Evolutionary conservation across 2,113 vertebrate species (phyloP).

Genomic region (Macquaria australasica): DNA sequence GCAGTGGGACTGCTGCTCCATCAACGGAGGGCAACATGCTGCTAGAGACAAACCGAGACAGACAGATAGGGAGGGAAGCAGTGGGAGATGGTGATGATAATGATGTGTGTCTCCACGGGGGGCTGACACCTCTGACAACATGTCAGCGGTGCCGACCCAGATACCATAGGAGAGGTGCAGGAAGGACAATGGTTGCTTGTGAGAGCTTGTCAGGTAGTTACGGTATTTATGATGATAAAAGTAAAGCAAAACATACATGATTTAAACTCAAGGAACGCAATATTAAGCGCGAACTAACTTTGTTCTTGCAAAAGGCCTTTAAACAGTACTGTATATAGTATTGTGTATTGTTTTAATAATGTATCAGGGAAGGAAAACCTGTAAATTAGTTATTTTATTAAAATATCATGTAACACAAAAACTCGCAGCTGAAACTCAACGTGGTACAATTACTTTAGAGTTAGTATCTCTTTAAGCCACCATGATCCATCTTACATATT

Average conservation of each 20-base stretch:
- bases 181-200: conserved; percentile 21
- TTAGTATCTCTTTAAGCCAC: no score
- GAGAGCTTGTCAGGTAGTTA: conserved; percentile 37
- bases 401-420: no score
- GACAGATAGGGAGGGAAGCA: conserved; percentile 49
- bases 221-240: conserved; percentile 12
- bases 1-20: conserved; percentile 55
- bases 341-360: background rate
- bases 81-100: conserved; percentile 70
- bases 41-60: conserved; percentile 60
- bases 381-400: background rate
- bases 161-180: conserved; percentile 39
- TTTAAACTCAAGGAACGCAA: background rate
- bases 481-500: no score
- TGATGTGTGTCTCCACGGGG: conserved; percentile 63
- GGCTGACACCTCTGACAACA: conserved; percentile 72
- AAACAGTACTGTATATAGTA: background rate
- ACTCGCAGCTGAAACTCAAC: no score
- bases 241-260: background rate
- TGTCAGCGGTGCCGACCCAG: conserved; percentile 64
- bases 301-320: background rate
- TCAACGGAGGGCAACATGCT: conserved; percentile 59
- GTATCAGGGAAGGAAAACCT: background rate
- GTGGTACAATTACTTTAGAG: no score
- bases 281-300: background rate